These are phyloP conservation scores for Notothenia rossii DNA, from an alignment of 2,113 vertebrate genomes.

Conservation along the genomic window DNA sequence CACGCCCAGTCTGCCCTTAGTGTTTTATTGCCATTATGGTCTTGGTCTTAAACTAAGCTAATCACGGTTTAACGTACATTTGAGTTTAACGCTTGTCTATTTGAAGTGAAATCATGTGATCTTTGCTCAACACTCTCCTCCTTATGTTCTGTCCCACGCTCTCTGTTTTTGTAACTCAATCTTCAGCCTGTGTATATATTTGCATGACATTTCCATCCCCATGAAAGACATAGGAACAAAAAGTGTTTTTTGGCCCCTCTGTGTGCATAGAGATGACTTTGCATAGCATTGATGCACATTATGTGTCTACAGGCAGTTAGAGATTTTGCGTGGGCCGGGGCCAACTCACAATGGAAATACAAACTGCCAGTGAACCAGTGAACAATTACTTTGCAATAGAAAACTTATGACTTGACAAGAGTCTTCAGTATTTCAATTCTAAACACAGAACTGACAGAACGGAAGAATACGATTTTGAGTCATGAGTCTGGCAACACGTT, in stretches of 20 bases:
- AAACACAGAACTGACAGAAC: constrained; percentile 6
- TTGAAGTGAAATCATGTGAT: neutral
- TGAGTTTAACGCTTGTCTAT: neutral
- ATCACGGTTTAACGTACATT: too few species aligned
- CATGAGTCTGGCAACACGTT: neutral
- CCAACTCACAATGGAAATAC: constrained; percentile 37
- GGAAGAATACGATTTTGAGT: neutral
- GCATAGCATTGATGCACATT: constrained; percentile 46
- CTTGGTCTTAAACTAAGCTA: too few species aligned
- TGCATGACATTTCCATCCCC: constrained; percentile 74
- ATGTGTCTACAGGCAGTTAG: constrained; percentile 41
- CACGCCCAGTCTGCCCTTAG: too few species aligned
- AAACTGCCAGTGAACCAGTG: constrained; percentile 47
- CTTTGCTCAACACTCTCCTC: neutral
- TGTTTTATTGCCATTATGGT: too few species aligned
- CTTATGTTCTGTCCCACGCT: neutral
- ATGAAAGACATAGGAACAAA: constrained; percentile 37
- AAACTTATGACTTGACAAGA: constrained; percentile 36
- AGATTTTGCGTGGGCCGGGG: neutral
- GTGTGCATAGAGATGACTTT: constrained; percentile 42
- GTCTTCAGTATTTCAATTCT: constrained; percentile 20
- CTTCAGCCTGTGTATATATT: constrained; percentile 49
- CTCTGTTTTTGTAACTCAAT: constrained; percentile 29
- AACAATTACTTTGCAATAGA: constrained; percentile 26
- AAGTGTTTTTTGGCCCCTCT: constrained; percentile 18